phyloP scores from a whole-genome alignment of 2,797 vertebrate species.

The Craterocephalus amniculus region DNA sequence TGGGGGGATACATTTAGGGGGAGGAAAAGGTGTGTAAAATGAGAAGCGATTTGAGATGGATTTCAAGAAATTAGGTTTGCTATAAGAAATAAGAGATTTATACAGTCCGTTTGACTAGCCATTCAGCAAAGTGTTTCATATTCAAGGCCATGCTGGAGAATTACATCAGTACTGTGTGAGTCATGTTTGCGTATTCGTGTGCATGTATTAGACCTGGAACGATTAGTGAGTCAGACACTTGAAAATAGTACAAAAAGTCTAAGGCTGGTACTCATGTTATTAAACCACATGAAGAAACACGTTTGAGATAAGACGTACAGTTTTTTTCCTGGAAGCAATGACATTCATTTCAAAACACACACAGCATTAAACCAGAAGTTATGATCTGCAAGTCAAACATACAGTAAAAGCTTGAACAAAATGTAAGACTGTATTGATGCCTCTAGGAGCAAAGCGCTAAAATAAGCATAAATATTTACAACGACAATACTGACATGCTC shows the following conservation, averaged over 20 bases:
- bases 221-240: slow-evolving; percentile 1
- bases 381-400: neutral
- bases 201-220: slow-evolving; percentile 1
- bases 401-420: neutral
- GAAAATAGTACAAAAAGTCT: neutral
- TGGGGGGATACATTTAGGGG: slow-evolving; percentile 9
- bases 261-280: neutral
- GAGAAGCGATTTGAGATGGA: slow-evolving; percentile 49
- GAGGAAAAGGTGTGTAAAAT: slow-evolving; percentile 25
- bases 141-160: slow-evolving; percentile 28
- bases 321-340: neutral
- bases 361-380: neutral
- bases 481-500: neutral
- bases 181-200: slow-evolving; percentile 14
- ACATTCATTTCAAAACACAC: neutral
- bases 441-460: neutral
- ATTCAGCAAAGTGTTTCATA: slow-evolving; percentile 41
- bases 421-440: neutral
- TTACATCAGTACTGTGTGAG: slow-evolving; percentile 15
- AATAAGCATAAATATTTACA: neutral
- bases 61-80: slow-evolving; percentile 54
- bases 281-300: neutral
- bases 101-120: slow-evolving; percentile 40
- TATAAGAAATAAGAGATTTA: slow-evolving; percentile 49
- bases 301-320: neutral